Evolutionary conservation across 2,113 vertebrate species (phyloP), one percentile per base, ranked within the genome.

Genomic region (Myotis brandtii): DNA sequence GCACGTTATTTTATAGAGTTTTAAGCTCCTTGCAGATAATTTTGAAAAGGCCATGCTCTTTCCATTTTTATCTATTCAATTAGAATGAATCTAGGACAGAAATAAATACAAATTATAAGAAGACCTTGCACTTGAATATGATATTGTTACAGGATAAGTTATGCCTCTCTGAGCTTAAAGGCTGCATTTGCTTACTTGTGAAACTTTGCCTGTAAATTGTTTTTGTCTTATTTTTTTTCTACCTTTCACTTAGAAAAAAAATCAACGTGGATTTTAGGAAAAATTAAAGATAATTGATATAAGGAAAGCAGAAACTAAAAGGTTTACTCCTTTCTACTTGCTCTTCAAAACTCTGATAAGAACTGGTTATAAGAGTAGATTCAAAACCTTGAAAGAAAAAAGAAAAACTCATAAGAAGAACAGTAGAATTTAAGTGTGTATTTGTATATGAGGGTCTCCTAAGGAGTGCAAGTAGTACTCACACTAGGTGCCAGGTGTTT

Each of bases 61-160:
- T 87, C 34, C 17, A 43, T 62, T 91, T 25, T 87, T 76, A 82
- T 52, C 1, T 91, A 27, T 40, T 82, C 43, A 70, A 62, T 89
- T 54, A 54, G 67, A 88, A 59, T 37, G 34, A 75, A 85, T 34
- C 23, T 52, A 86, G 32, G 67, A 59, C 52, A 83, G 27, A 90
- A 93, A 79, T 86, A 67, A 94, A 59, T 5, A 72, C 76, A 83
- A 66, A 83, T 32, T 72, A 50, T 59, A 66, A 86, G 54, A 59
- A 73, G 37, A 77, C 13, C 8, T 73, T 59, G 4, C 32, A 59
- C 13, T 70, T 64, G 25, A 86, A 40, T 50, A 64, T 70, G 4
- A 25, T 83, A 37, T 83, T 56, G 37, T 16, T 64, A 5, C 27
- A 79, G 21, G 21, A 43, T 72, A 67, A 83, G 50, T 48, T 77